Base-by-base conservation (phyloP, 2,113 vertebrate species). In the Megaceryle torquata region DNA sequence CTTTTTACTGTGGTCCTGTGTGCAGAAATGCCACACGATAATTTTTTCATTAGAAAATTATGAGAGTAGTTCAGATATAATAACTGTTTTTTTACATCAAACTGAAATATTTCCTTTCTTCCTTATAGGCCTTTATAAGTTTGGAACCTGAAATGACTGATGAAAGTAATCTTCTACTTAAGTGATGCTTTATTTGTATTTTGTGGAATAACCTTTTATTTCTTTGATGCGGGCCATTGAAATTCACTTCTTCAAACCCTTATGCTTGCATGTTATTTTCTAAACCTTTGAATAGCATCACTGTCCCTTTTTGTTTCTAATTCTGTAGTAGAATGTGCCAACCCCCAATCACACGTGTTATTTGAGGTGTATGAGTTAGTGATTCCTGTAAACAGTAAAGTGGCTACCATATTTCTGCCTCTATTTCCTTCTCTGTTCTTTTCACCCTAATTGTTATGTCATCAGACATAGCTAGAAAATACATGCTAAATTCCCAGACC, bases 261-360 rank as follows among this genome's bases (percentile, higher is more conserved):
- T 91, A 59, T 82, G 41, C 76, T 88, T 95, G 44, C 54, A 61
- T 50, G 25, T 87, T 78, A n/a, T 80, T 95, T 97, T 93, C 77
- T 75, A 68, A 92, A 75, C 5, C 41, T 92, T 93, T 88, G 14
- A 81, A 70, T 76, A 79, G 15, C 24, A 41, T 90, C 83, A 57
- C 53, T 80, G 54, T 83, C 91, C 56, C 22, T 50, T 88, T 97
- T 88, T 78, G 41, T 95, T 90, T 94, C 88, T 82, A 75, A 39
- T 95, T 96, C 93, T 72, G 44, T 2, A 37, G 24, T 35, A 60
- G 53, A 54, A 77, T 71, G 37, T 87, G 44, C 26, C 76, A n/a
- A 43, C 5, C 29, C 68, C 11, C 44, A 92, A 7, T 68, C 71
- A 33, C 41, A 5, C 13, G 11, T n/a, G 29, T 82, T 95, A 79